phyloP scores from a whole-genome alignment of 2,113 vertebrate species.

The Micromys minutus region DNA sequence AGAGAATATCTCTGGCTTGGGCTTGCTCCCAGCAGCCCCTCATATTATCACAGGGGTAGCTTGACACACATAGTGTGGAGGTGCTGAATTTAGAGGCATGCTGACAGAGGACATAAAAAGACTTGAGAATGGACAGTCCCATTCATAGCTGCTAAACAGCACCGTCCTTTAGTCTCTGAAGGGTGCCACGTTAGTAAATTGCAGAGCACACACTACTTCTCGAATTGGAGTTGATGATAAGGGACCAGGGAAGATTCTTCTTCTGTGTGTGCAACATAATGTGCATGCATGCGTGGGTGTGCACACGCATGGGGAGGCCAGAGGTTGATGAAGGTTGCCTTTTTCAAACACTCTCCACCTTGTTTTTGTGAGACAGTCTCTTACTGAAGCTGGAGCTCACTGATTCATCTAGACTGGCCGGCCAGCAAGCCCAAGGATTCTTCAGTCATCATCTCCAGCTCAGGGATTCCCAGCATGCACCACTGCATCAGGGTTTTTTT shows the following conservation, averaged over 20 bases:
- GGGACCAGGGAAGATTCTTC: neutral
- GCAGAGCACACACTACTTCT: neutral
- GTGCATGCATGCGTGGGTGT: neutral
- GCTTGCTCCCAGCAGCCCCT: neutral
- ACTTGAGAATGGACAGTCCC: neutral
- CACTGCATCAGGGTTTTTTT: neutral
- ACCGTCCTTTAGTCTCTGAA: neutral
- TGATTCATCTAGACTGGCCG: neutral
- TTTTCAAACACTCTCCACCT: neutral
- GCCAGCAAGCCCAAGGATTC: too few species aligned
- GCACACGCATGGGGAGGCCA: neutral
- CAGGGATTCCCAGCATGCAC: neutral
- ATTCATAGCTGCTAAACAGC: neutral
- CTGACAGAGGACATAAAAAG: neutral
- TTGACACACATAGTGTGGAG: neutral
- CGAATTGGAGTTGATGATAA: neutral
- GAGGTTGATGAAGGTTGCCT: neutral
- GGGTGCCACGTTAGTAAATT: neutral
- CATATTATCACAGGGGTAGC: neutral
- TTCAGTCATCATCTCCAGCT: too few species aligned
- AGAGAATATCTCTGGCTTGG: neutral
- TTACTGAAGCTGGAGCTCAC: neutral
- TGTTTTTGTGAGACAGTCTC: neutral
- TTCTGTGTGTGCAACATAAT: neutral
- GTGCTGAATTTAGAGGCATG: neutral